These are phyloP conservation scores for Hydrophis major DNA, from an alignment of 2,797 vertebrate genomes.

Conservation along the genomic window DNA sequence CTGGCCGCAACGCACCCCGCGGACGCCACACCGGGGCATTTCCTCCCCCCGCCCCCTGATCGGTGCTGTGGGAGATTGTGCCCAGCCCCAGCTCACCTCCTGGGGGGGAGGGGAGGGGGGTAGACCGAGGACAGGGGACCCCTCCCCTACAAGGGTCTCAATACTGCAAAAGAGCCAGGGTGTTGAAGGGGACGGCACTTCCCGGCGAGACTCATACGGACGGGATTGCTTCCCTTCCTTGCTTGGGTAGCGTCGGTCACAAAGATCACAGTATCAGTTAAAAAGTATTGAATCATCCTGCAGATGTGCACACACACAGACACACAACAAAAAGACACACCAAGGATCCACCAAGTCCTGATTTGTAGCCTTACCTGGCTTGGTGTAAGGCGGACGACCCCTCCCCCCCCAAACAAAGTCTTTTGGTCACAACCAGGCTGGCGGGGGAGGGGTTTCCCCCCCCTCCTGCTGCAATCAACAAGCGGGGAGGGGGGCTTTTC, in stretches of 20 bases:
- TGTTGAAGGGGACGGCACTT: fast-evolving
- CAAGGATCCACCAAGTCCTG: background rate
- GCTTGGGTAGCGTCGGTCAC: background rate
- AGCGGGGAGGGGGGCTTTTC: background rate
- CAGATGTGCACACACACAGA: background rate
- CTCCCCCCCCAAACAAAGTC: no score
- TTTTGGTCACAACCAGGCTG: background rate
- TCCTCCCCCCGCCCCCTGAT: no score
- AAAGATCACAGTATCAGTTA: conserved; percentile 11
- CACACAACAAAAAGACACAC: background rate
- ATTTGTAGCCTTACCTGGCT: background rate
- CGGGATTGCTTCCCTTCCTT: background rate
- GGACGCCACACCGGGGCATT: background rate
- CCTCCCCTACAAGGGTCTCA: background rate
- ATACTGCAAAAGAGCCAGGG: background rate
- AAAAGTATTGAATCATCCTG: background rate
- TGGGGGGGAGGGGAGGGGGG: fast-evolving
- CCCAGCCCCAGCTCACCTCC: background rate
- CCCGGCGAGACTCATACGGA: no score
- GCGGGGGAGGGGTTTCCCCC: no score
- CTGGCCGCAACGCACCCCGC: no score
- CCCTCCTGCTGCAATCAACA: background rate
- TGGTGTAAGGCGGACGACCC: background rate
- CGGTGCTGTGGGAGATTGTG: background rate
- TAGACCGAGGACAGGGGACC: background rate